Conservation (phyloP, 1,140 invertebrate species). For the Leguminivora glycinivorella region DNA sequence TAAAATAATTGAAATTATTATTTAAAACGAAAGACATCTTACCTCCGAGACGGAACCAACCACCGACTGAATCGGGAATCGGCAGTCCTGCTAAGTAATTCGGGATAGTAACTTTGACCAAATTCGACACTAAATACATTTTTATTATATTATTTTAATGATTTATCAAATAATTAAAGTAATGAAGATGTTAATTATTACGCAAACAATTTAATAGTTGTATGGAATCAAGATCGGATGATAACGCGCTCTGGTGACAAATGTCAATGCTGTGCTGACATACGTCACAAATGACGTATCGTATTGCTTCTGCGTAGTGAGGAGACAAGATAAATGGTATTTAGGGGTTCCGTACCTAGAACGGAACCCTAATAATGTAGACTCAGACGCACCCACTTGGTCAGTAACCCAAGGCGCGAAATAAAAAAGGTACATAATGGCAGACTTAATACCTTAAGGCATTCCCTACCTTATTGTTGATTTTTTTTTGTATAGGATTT, state of each 20-base stretch:
- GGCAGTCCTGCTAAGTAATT: constrained; percentile 85
- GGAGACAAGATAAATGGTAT: background rate
- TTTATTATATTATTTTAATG: constrained; percentile 31
- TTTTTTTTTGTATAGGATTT: no score
- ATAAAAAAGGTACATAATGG: no score
- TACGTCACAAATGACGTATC: constrained; percentile 7
- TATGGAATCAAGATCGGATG: background rate
- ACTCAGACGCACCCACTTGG: no score
- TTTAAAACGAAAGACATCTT: constrained; percentile 47
- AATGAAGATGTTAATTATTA: background rate
- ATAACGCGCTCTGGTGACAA: background rate
- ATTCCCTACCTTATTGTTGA: no score
- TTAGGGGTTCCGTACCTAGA: no score
- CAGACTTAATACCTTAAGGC: no score
- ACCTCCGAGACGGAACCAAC: constrained; percentile 87
- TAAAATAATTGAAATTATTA: background rate
- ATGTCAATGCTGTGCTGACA: background rate
- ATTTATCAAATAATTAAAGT: background rate
- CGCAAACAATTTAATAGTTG: background rate
- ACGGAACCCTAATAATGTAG: background rate
- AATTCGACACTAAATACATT: constrained; percentile 82
- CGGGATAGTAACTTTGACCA: constrained; percentile 84
- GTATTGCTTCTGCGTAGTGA: background rate
- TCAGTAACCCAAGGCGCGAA: no score
- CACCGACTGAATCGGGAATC: constrained; percentile 83